These are phyloP conservation scores for Pipa parva DNA, from an alignment of 2,113 vertebrate species.

Conservation along the genomic window DNA sequence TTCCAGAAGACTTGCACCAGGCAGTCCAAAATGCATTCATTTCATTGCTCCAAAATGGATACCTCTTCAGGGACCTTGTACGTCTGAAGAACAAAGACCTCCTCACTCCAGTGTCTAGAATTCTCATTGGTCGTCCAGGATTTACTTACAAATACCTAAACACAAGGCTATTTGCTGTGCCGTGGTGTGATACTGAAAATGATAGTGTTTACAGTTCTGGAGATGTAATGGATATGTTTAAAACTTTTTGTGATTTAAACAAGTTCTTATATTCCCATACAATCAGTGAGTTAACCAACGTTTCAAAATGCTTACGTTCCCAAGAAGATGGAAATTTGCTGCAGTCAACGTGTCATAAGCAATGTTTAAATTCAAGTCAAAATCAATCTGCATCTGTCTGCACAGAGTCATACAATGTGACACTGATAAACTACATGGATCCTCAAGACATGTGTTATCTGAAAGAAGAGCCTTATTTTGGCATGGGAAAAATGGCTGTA, in stretches of 20 bases:
- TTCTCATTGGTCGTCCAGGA: slow-evolving; percentile 85
- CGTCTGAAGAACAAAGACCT: slow-evolving; percentile 85
- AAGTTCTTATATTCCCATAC: slow-evolving; percentile 73
- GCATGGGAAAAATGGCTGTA: slow-evolving; percentile 95
- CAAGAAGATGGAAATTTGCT: background rate
- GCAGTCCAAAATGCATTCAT: slow-evolving; percentile 76
- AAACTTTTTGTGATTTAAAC: slow-evolving; percentile 85
- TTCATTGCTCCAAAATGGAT: slow-evolving; percentile 66
- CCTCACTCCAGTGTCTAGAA: slow-evolving; percentile 83
- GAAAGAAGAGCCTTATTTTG: slow-evolving; percentile 93
- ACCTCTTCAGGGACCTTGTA: slow-evolving; percentile 86
- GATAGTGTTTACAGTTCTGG: slow-evolving; percentile 68
- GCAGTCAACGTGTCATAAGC: background rate
- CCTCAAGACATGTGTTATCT: slow-evolving; percentile 80
- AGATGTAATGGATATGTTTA: slow-evolving; percentile 76
- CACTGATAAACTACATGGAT: slow-evolving; percentile 96
- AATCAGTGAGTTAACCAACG: slow-evolving; percentile 53
- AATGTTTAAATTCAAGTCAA: background rate
- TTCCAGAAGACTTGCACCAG: slow-evolving; percentile 74
- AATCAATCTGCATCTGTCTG: slow-evolving; percentile 40
- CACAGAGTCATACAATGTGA: slow-evolving; percentile 72
- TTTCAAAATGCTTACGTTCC: fast-evolving
- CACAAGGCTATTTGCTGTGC: slow-evolving; percentile 90
- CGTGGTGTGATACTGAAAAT: slow-evolving; percentile 74
- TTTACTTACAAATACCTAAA: slow-evolving; percentile 92